Evolutionary conservation across 2,888 invertebrate genomes (phyloP).

Genomic region (Myopa testacea): DNA sequence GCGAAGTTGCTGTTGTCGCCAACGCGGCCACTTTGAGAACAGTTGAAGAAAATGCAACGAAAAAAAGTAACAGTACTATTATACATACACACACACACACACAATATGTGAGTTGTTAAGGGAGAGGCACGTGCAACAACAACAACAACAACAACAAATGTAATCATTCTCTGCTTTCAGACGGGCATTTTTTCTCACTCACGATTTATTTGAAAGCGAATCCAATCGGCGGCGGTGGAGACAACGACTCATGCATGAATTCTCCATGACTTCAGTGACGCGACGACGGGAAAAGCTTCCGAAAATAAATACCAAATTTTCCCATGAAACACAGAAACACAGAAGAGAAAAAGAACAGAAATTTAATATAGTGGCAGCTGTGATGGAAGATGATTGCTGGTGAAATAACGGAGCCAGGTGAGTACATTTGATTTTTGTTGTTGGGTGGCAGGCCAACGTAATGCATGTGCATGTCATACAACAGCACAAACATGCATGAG

Average conservation of each 20-base stretch:
- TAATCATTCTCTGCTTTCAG: neutral
- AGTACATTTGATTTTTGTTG: neutral
- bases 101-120: neutral
- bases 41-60: neutral
- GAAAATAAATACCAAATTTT: conserved; percentile 8
- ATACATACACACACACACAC: no score
- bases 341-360: neutral
- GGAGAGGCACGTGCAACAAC: conserved; percentile 26
- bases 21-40: neutral
- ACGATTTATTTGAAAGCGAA: conserved; percentile 13
- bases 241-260: neutral
- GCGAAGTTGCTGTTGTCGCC: conserved; percentile 15
- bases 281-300: conserved; percentile 19
- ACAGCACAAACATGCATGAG: conserved; percentile 37
- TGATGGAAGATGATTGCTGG: neutral
- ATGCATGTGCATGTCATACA: conserved; percentile 16
- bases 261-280: neutral
- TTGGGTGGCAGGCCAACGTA: conserved; percentile 24
- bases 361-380: conserved; percentile 16
- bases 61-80: no score
- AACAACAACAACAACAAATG: neutral
- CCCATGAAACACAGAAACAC: neutral
- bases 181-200: conserved; percentile 5
- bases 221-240: neutral
- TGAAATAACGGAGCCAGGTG: neutral